Percentiles rank a stretch among this genome's conserved stretches.
phyloP scores from a whole-genome alignment of 2,888 invertebrate genomes.

The Heteropelma amictum region DNA sequence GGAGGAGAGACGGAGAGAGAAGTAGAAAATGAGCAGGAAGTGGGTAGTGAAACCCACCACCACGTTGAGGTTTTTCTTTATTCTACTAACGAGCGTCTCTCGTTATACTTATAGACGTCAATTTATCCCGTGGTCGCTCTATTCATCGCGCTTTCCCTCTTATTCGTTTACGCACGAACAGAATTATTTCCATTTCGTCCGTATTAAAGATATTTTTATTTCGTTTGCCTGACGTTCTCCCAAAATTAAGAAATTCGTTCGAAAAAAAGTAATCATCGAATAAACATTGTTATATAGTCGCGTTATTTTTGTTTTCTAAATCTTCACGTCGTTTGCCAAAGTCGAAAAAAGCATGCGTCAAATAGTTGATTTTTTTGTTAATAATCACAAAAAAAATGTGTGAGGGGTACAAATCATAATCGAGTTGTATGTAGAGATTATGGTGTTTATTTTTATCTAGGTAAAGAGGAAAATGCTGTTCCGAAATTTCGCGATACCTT shows the following conservation, averaged over 20 bases:
- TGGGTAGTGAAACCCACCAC: neutral
- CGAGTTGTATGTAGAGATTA: too few relatives aligned
- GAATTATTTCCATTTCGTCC: slow-evolving; percentile 9
- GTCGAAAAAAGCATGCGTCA: too few relatives aligned
- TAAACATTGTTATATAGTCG: too few relatives aligned
- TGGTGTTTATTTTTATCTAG: too few relatives aligned
- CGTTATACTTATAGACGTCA: slow-evolving; percentile 42
- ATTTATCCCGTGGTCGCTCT: slow-evolving; percentile 47
- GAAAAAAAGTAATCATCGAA: neutral
- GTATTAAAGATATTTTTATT: slow-evolving; percentile 6
- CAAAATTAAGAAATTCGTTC: slow-evolving; percentile 3
- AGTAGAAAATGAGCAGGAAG: slow-evolving; percentile 7
- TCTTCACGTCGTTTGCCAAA: too few relatives aligned
- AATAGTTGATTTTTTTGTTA: too few relatives aligned
- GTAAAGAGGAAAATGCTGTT: neutral
- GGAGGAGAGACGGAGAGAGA: slow-evolving; percentile 12
- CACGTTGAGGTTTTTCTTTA: slow-evolving; percentile 46
- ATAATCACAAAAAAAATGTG: too few relatives aligned
- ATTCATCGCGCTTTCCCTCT: slow-evolving; percentile 42
- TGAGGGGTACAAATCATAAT: too few relatives aligned
- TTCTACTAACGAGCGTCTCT: slow-evolving; percentile 50
- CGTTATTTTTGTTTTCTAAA: too few relatives aligned
- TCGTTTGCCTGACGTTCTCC: neutral
- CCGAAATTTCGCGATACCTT: neutral
- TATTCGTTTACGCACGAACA: neutral